These are phyloP conservation scores for Parapsyche elsis DNA, from an alignment of 1,140 invertebrate genomes.

Conservation along the genomic window DNA sequence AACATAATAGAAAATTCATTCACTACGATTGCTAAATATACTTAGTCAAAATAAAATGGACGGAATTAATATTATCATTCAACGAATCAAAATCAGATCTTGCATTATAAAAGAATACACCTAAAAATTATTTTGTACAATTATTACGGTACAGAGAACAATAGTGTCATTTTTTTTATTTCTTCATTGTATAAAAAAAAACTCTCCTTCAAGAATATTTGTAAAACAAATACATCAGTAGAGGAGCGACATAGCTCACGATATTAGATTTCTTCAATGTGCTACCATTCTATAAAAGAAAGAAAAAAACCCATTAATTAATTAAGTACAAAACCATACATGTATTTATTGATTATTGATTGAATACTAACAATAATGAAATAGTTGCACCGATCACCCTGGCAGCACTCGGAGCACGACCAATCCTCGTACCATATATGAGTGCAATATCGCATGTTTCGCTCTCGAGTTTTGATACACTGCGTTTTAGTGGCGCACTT, in stretches of 20 bases:
- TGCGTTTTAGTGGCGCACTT: slow-evolving; percentile 83
- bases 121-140: neutral
- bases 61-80: neutral
- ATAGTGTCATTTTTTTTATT: neutral
- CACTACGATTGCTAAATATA: too few relatives aligned
- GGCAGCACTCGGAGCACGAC: slow-evolving; percentile 97
- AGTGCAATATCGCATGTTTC: slow-evolving; percentile 84
- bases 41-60: neutral
- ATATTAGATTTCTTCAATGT: neutral
- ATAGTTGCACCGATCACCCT: slow-evolving; percentile 96
- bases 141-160: neutral
- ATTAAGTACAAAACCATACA: neutral
- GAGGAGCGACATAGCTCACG: neutral
- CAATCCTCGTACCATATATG: slow-evolving; percentile 98
- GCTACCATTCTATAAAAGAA: slow-evolving; percentile 37
- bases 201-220: slow-evolving; percentile 6
- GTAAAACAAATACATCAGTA: slow-evolving; percentile 3
- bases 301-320: slow-evolving; percentile 14
- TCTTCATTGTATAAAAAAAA: neutral
- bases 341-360: neutral
- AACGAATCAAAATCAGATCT: neutral
- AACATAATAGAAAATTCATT: too few relatives aligned
- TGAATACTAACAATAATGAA: slow-evolving; percentile 89
- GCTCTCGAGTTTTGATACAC: slow-evolving; percentile 77
- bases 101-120: neutral